phyloP scores from a whole-genome alignment of 2,888 invertebrate species.

The Coremacera marginata region DNA sequence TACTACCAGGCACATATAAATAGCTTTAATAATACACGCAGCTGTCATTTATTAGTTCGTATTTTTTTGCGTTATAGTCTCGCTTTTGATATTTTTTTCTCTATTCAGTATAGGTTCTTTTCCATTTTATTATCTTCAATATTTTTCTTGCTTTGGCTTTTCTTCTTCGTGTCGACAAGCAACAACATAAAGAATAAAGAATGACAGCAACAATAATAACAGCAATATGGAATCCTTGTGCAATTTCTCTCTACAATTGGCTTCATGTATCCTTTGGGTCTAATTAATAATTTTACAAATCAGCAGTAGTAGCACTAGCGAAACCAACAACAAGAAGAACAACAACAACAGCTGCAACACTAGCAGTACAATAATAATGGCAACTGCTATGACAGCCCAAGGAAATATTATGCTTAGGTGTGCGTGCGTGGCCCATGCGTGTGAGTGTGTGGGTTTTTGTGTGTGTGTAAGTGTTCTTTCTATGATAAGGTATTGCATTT shows the following conservation, averaged over 20 bases:
- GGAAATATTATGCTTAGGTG: neutral
- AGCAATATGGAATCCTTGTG: constrained; percentile 8
- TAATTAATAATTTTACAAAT: constrained; percentile 38
- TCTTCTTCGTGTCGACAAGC: neutral
- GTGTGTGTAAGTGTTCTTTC: neutral
- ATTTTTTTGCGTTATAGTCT: neutral
- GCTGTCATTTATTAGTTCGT: constrained; percentile 15
- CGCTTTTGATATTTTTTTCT: neutral
- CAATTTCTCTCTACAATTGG: constrained; percentile 25
- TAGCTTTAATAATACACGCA: constrained; percentile 14
- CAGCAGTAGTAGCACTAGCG: constrained; percentile 14
- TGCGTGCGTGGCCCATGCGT: neutral
- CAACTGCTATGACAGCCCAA: neutral
- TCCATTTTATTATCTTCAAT: neutral
- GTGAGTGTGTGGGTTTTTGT: neutral
- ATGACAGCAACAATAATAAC: neutral
- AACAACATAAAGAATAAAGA: neutral
- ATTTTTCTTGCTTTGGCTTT: neutral
- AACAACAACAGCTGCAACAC: constrained; percentile 19
- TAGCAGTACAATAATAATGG: neutral
- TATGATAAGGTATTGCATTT: constrained; percentile 10
- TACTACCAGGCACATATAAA: neutral
- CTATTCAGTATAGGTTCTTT: neutral
- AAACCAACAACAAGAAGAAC: constrained; percentile 11
- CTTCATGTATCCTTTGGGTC: constrained; percentile 30